These are phyloP conservation scores for Nomada ruficornis DNA, from an alignment of 2,888 invertebrate genomes.

Conservation along the genomic window DNA sequence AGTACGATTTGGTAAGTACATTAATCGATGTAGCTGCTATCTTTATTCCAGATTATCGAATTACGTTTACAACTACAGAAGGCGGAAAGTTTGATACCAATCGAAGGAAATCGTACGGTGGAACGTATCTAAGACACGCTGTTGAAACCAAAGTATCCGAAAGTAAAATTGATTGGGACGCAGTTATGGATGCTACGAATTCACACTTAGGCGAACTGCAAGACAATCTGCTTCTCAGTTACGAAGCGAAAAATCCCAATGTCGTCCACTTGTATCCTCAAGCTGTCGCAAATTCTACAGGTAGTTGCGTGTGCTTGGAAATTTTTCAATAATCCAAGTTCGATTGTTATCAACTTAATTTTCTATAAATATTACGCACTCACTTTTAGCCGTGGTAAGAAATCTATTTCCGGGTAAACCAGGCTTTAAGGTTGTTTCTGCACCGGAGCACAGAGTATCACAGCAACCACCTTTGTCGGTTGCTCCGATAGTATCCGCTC, in stretches of 20 bases:
- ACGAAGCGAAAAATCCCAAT: slow-evolving; percentile 88
- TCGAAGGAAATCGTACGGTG: slow-evolving; percentile 80
- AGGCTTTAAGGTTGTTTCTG: slow-evolving; percentile 84
- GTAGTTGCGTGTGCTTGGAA: slow-evolving; percentile 60
- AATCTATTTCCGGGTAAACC: slow-evolving; percentile 83
- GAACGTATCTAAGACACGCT: slow-evolving; percentile 76
- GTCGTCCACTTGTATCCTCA: slow-evolving; percentile 85
- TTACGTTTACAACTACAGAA: slow-evolving; percentile 62
- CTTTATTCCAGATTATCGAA: not conserved
- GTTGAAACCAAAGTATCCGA: slow-evolving; percentile 80
- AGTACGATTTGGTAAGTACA: slow-evolving; percentile 81
- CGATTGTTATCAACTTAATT: not conserved
- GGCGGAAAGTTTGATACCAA: slow-evolving; percentile 78
- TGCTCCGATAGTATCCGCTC: slow-evolving; percentile 78
- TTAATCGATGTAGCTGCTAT: not conserved
- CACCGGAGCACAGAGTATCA: slow-evolving; percentile 83
- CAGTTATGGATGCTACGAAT: slow-evolving; percentile 86
- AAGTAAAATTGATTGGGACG: slow-evolving; percentile 87
- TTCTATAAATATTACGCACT: slow-evolving; percentile 1
- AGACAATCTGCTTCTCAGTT: slow-evolving; percentile 87
- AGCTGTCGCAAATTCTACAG: slow-evolving; percentile 82
- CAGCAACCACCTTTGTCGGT: slow-evolving; percentile 84
- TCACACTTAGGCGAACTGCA: slow-evolving; percentile 86
- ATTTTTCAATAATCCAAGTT: not conserved
- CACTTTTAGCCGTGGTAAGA: slow-evolving; percentile 79